These are phyloP conservation scores for Galeopsomyia nigrocyanea DNA, from an alignment of 2,888 invertebrate species.

Conservation along the genomic window DNA sequence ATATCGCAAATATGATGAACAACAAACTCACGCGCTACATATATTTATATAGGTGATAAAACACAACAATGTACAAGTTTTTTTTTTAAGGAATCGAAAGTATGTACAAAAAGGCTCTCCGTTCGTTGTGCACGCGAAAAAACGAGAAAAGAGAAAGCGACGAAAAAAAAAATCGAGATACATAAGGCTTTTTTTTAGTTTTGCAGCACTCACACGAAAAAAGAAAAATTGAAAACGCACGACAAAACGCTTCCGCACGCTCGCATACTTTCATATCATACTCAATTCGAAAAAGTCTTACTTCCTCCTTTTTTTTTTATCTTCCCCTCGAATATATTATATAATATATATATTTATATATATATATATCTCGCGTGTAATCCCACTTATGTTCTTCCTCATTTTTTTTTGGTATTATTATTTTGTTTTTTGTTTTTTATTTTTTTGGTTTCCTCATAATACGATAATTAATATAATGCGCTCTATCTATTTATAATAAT, in stretches of 20 bases:
- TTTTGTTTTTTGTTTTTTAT: too few species aligned
- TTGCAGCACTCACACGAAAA: conserved; percentile 16
- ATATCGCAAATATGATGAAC: too few species aligned
- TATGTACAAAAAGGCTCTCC: too few species aligned
- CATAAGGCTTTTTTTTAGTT: conserved; percentile 14
- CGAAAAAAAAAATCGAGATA: too few species aligned
- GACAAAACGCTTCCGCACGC: conserved; percentile 45
- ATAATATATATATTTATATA: conserved; percentile 53
- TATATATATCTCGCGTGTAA: conserved; percentile 57
- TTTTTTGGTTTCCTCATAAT: conserved; percentile 44
- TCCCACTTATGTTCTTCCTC: conserved; percentile 49
- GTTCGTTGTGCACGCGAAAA: too few species aligned
- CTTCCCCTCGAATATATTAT: conserved; percentile 47
- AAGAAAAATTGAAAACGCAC: conserved; percentile 25
- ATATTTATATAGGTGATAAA: too few species aligned
- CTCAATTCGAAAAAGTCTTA: conserved; percentile 18
- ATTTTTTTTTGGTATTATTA: too few species aligned
- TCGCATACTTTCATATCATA: neutral
- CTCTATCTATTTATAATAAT: conserved; percentile 61
- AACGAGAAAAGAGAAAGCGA: too few species aligned
- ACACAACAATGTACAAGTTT: too few species aligned
- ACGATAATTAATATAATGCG: conserved; percentile 57
- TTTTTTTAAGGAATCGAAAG: too few species aligned
- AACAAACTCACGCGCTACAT: too few species aligned
- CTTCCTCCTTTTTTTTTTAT: neutral